These are phyloP conservation scores for Apomyelois bistriatella DNA, from an alignment of 2,888 invertebrate genomes.

Conservation along the genomic window DNA sequence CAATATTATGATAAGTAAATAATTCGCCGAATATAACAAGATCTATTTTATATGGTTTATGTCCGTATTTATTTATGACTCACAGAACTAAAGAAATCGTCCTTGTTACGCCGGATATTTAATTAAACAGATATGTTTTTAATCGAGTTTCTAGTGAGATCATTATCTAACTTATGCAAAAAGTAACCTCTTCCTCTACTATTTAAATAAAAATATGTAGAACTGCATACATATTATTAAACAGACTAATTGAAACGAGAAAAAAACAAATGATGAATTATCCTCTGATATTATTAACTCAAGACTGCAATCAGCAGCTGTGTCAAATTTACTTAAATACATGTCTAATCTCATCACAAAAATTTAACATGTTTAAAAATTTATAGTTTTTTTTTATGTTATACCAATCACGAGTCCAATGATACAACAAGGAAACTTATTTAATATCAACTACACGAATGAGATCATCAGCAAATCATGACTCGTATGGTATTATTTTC, in stretches of 20 bases:
- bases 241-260: neutral
- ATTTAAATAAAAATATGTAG: neutral
- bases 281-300: too few relatives aligned
- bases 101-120: conserved; percentile 43
- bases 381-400: too few relatives aligned
- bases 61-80: too few relatives aligned
- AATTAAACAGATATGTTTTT: conserved; percentile 24
- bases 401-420: neutral
- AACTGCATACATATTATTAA: too few relatives aligned
- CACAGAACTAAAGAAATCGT: conserved; percentile 33
- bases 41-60: too few relatives aligned
- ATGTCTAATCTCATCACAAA: too few relatives aligned
- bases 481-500: conserved; percentile 56
- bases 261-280: neutral
- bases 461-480: conserved; percentile 49
- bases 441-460: conserved; percentile 29
- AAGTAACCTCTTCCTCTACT: conserved; percentile 2
- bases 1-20: too few relatives aligned
- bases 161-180: conserved; percentile 24
- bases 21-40: too few relatives aligned
- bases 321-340: too few relatives aligned
- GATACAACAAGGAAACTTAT: conserved; percentile 4
- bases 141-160: conserved; percentile 32
- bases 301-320: too few relatives aligned
- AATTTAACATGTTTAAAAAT: too few relatives aligned